Base-by-base conservation (phyloP, 2,113 vertebrate genomes). In the Parus major region DNA sequence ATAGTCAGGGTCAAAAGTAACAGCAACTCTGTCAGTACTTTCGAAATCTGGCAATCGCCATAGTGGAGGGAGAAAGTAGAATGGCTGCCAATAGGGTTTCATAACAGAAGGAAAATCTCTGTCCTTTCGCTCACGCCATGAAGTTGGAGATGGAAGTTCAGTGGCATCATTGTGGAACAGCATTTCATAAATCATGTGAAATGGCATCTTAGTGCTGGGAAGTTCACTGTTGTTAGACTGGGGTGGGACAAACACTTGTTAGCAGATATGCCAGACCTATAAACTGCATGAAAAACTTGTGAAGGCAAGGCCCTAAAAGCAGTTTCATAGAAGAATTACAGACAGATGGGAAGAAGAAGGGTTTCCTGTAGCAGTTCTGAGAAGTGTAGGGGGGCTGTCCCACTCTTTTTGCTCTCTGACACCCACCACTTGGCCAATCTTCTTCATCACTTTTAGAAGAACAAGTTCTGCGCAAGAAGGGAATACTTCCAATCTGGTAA, bases 51-150 rank as follows among this genome's bases (percentile, higher is more conserved):
- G 63, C 63, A 87, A 35, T 77, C 70, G 9, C 41, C 28, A 11
- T 50, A 18, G 55, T 12, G 22, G 41, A 71, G 69, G 10, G 47
- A 36, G 65, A 63, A 83, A 82, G 28, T 5, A 47, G 35, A 82
- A 49, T 60, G 53, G 28, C 53, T 95, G 83, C 77, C 77, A 88
- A 29, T n/a, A 53, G 41, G 14, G 36, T 93, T 96, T 97, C 65
- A 53, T 46, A 93, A 87, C 10, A 89, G 52, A 44, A 78, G 31
- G 63, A 90, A 63, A 57, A 79, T 75, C 56, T 93, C 77, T 81
- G 20, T 90, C 47, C 36, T 64, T 81, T 64, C 3, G 2, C 31
- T 91, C n/a, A 68, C 1, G 2, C 52, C 14, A 4, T 50, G 18
- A 57, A 68, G 69, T 9, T 86, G 64, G 78, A 94, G 33, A 41